Base-by-base conservation (phyloP, 1,140 invertebrate species). In the Neodiprion fabricii region DNA sequence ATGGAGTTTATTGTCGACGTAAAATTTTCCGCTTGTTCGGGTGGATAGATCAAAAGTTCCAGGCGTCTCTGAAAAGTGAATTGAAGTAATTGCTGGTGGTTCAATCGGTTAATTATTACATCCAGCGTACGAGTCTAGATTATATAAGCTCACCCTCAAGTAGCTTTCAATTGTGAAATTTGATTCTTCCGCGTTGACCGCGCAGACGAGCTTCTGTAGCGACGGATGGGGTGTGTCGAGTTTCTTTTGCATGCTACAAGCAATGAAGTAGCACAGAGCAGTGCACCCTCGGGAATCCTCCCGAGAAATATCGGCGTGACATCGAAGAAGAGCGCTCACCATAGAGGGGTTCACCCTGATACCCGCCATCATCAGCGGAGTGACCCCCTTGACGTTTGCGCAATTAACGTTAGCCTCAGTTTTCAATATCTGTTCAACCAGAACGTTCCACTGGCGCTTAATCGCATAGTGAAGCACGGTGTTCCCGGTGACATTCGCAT, bases 381-480 rank as follows among this genome's bases (percentile, higher is more conserved):
- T 86, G 1, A 86, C 81, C 11, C 84, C 83, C 66, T 80, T 84
- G 1, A 78, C 76, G 48, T 83, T 84, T 11, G 74, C 71, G 21
- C 79, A 77, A 76, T 85, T 78, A 9, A 85, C 73, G 71, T 83
- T 77, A 23, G 77, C 78, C 79, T 83, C 72, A 68, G 28, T 40
- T 40, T 40, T 40, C 28, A 40, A 40, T 40, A 85, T 76, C 28
- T 78, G 67, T 23, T 85, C 76, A 3, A 85, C 72, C 23, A 85
- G 75, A 53, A 74, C 14, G n/a, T 81, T 77, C 85, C 85, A 86
- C 70, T 85, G 80, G 49, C 82, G 78, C 72, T 83, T 76, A 10
- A 81, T 79, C 1, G 83, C 81, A 70, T 85, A 82, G 76, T 86
- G 85, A 28, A 86, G 67, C 21, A 86, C 78, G 14, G 79, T 85